Evolutionary conservation across 92 coral and sea anemone genomes (phyloP), one percentile per base, ranked within the genome.

Genomic region (Zoanthus solanderi): DNA sequence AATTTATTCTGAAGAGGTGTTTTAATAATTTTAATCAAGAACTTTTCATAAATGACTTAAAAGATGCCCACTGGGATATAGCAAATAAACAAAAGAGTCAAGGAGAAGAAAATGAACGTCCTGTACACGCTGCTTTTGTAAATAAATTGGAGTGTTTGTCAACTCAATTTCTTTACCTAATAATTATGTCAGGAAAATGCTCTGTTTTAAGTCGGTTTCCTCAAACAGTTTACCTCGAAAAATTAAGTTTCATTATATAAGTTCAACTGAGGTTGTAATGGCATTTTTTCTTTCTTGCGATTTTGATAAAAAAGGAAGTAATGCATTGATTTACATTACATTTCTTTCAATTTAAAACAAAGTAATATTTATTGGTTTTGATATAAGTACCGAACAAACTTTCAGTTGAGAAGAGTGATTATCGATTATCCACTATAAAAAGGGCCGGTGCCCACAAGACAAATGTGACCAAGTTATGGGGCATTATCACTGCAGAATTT

Each of bases 391-490:
- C 65, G n/a, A 10, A 58, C 65, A 58, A 58, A 58, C 65, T 58
- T 58, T 58, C 65, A 58, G 65, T 58, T 58, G 0, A 58, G 65
- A 58, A 58, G 65, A 58, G 65, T 58, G 65, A 58, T 58, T 6
- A 58, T 0, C 58, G 5, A 58, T 58, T 58, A 58, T 58, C 65
- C 65, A 58, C 65, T 16, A 58, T 58, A 58, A 58, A 58, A 58
- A 58, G 65, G 65, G 65, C n/a, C 65, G 9, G 65, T 6, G 65
- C 65, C 65, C 1, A 58, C 11, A 58, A 58, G 65, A 58, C 65
- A 58, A 58, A 10, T 58, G 65, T 58, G 65, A 58, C 65, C 65
- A 58, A 58, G 65, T 58, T 58, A 58, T 58, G 65, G 65, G 65
- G 13, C 65, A 6, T 16, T 58, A 58, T 58, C 28, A 58, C 23